phyloP scores from a whole-genome alignment of 53 echinoderm and acorn worm genomes.

The Stichopus horrens region DNA sequence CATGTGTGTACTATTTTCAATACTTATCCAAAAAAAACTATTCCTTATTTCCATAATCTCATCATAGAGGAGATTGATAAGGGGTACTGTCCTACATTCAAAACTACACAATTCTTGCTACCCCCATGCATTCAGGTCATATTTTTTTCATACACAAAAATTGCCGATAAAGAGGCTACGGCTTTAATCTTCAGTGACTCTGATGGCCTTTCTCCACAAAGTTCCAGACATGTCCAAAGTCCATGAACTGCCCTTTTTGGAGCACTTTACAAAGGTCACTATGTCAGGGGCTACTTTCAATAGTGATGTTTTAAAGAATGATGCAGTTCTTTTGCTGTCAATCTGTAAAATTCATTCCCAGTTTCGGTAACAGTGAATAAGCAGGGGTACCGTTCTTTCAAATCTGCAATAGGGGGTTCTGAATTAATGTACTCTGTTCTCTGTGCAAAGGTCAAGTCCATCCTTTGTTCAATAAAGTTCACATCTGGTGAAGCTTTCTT shows the following conservation, averaged over 20 bases:
- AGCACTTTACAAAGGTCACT: background rate
- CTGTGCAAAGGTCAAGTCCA: slow-evolving; percentile 41
- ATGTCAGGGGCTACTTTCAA: slow-evolving; percentile 28
- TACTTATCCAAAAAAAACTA: too few relatives aligned
- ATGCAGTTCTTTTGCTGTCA: slow-evolving; percentile 6
- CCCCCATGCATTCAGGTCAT: too few relatives aligned
- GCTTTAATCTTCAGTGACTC: background rate
- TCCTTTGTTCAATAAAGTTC: slow-evolving; percentile 2
- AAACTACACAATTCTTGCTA: too few relatives aligned
- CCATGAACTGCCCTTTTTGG: slow-evolving; percentile 17
- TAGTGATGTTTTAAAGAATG: slow-evolving; percentile 6
- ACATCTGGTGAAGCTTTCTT: slow-evolving; percentile 24
- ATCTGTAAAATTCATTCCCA: background rate
- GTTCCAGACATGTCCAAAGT: background rate
- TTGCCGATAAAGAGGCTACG: background rate
- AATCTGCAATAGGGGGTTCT: background rate
- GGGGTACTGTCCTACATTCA: too few relatives aligned
- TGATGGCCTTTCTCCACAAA: background rate
- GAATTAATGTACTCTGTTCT: slow-evolving; percentile 24
- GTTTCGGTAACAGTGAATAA: slow-evolving; percentile 1
- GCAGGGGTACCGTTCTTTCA: slow-evolving; percentile 32
- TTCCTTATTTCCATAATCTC: too few relatives aligned
- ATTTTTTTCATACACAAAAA: too few relatives aligned
- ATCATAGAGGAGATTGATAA: too few relatives aligned
- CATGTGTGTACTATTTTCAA: too few relatives aligned